phyloP scores from a whole-genome alignment of 2,797 vertebrate genomes.

The Psittacula derbiana region DNA sequence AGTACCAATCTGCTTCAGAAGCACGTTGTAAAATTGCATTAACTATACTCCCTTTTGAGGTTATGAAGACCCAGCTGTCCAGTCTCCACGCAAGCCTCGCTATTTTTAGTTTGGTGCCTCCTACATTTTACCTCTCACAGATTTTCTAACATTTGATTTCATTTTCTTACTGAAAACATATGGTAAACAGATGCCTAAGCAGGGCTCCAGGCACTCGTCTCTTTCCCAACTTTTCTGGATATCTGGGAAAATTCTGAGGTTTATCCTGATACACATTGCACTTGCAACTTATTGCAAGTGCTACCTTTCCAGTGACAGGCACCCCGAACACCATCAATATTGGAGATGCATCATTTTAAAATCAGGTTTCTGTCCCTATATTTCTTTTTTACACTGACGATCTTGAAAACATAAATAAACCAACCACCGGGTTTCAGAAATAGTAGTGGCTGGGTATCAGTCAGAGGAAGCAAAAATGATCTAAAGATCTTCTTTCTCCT shows the following conservation, averaged over 20 bases:
- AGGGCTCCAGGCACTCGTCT: slow-evolving; percentile 4
- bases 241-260: slow-evolving; percentile 30
- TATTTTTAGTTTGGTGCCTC: slow-evolving; percentile 33
- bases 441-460: not conserved
- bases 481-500: not conserved
- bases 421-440: not conserved
- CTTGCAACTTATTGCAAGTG: not conserved
- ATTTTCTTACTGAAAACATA: slow-evolving; percentile 46
- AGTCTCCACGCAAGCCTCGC: not conserved
- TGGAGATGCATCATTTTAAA: not conserved
- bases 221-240: slow-evolving; percentile 17
- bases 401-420: not conserved
- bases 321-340: not conserved
- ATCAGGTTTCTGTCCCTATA: not conserved
- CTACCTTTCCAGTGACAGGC: not conserved
- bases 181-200: slow-evolving; percentile 55
- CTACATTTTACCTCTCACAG: slow-evolving; percentile 44
- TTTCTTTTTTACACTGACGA: not conserved
- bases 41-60: not conserved
- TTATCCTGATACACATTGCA: not conserved
- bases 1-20: not conserved
- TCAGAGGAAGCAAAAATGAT: not conserved
- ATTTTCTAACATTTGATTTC: slow-evolving; percentile 55
- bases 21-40: not conserved
- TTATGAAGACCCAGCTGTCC: slow-evolving; percentile 1